Evolutionary conservation across 2,888 invertebrate genomes (phyloP).

Genomic region (Andrena bucephala): DNA sequence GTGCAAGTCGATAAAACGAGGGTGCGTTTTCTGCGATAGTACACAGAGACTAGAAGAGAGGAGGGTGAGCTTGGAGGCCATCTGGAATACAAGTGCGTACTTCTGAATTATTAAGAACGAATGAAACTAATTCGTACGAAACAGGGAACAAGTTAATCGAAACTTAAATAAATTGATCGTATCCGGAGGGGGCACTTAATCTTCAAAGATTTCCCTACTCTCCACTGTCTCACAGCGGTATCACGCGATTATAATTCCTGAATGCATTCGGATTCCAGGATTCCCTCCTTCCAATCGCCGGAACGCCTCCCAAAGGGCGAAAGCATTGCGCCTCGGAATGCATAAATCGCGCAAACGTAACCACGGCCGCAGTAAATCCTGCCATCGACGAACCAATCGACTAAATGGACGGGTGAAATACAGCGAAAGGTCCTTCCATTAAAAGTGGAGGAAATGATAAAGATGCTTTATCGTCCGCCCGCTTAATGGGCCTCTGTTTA

Average conservation of each 20-base stretch:
- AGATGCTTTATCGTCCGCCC: slow-evolving; percentile 36
- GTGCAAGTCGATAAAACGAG: slow-evolving; percentile 72
- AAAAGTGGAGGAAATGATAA: slow-evolving; percentile 56
- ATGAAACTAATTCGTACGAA: background rate
- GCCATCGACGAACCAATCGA: slow-evolving; percentile 55
- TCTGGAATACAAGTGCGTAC: background rate
- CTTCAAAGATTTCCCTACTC: background rate
- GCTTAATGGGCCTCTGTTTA: slow-evolving; percentile 51
- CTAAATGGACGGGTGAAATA: slow-evolving; percentile 59
- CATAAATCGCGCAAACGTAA: slow-evolving; percentile 51
- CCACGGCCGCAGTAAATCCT: slow-evolving; percentile 49
- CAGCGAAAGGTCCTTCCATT: slow-evolving; percentile 45
- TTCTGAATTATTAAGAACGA: background rate
- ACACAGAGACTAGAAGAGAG: background rate
- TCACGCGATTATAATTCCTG: background rate
- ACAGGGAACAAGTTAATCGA: background rate
- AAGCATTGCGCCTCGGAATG: slow-evolving; percentile 41
- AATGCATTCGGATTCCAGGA: background rate
- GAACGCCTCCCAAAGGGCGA: slow-evolving; percentile 29
- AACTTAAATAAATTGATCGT: background rate
- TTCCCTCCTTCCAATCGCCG: slow-evolving; percentile 10
- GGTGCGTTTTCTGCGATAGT: slow-evolving; percentile 30
- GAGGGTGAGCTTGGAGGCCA: slow-evolving; percentile 6
- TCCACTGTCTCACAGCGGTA: too few species aligned
- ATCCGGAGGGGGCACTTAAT: background rate